Base-by-base conservation (phyloP, 2,797 vertebrate genomes). In the Chaenodraco wilsoni region DNA sequence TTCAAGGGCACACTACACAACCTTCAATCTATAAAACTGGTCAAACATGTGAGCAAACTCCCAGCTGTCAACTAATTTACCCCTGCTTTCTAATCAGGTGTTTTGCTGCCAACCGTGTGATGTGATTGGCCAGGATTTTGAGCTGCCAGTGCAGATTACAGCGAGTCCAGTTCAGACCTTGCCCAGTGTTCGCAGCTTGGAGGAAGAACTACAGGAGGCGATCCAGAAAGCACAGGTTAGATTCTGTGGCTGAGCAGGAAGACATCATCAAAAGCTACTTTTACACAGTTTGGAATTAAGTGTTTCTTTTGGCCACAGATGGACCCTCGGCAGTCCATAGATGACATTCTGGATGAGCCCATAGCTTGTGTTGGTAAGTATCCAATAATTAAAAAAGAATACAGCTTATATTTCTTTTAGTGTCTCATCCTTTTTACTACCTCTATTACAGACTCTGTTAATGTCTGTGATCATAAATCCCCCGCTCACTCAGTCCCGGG, bases 171-270 rank as follows among this genome's bases (percentile, higher is more conserved):
- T 77, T 67, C 92, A 93, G 72, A 85, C 89, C 44, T 84, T 91
- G 13, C 91, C 87, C 4, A 73, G 76, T 14, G 85, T 91, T 64
- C 94, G 93, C 74, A 96, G 95, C 69, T 93, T 97, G 85, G 96
- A 98, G 78, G 96, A 98, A 68, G 96, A 97, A 61, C 93, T 98
- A 6, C 96, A 97, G 87, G 96, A 97, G 78, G 97, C 96, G 5
- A 97, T 97, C 78, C 96, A 95, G 77, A 96, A 95, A 93, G 96
- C 96, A 9, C 95, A 97, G 95, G 97, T 97, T 67, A 77, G 89
- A 59, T 49, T 62, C 46, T 56, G 56, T 27, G 23, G 27, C 46
- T 43, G 14, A 65, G 54, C 41, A 69, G 23, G 9, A 61, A 14
- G 56, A 74, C 41, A 55, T 51, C 41, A 67, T 6, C 9, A 33